phyloP scores from a whole-genome alignment of 2,113 vertebrate genomes.

The Cepphus grylle region DNA sequence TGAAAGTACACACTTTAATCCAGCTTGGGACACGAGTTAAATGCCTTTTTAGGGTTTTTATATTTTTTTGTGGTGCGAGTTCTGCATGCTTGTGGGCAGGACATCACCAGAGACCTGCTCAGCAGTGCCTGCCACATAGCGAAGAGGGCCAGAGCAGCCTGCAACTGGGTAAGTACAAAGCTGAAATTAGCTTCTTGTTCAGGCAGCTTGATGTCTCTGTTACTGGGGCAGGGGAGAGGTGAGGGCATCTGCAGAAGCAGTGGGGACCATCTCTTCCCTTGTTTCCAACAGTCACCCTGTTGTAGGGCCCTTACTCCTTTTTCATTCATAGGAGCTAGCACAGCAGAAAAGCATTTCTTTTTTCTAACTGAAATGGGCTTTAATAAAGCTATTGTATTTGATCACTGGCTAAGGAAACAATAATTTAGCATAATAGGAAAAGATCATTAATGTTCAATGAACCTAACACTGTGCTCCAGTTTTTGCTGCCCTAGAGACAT shows the following conservation, averaged over 20 bases:
- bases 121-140: neutral
- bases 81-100: neutral
- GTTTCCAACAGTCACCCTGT: neutral
- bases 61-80: neutral
- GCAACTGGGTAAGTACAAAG: neutral
- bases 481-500: conserved; percentile 64
- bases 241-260: neutral
- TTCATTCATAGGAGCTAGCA: neutral
- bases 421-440: conserved; percentile 70
- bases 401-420: conserved; percentile 71
- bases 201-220: neutral
- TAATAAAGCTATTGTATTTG: conserved; percentile 78
- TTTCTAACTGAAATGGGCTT: conserved; percentile 58
- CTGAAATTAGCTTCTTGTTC: neutral
- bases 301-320: neutral
- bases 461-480: conserved; percentile 64
- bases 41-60: neutral
- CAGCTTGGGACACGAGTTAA: neutral
- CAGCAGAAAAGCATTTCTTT: conserved; percentile 49
- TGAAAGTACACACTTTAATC: neutral
- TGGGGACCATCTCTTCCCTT: neutral
- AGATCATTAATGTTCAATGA: conserved; percentile 75
- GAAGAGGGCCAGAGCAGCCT: neutral
- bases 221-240: neutral
- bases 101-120: neutral